phyloP scores from a whole-genome alignment of 2,797 vertebrate genomes.

The Sebastes cheni region DNA sequence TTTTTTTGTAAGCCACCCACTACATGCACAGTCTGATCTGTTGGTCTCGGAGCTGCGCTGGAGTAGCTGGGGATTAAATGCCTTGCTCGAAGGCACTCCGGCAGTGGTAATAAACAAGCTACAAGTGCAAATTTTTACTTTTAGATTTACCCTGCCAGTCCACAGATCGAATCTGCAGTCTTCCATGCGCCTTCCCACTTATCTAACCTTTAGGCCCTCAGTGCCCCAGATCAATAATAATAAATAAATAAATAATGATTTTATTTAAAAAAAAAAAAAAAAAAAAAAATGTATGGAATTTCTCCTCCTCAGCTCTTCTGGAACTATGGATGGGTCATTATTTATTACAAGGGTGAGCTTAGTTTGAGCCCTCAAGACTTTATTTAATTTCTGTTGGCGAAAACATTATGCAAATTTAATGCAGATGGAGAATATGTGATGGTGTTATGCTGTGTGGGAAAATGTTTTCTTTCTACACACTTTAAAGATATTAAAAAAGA shows the following conservation, averaged over 20 bases:
- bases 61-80: background rate
- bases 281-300: background rate
- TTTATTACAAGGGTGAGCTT: background rate
- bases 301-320: background rate
- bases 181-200: background rate
- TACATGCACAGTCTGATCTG: background rate
- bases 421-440: background rate
- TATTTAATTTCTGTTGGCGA: background rate
- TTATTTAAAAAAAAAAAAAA: background rate
- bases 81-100: background rate
- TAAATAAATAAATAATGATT: background rate
- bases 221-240: background rate
- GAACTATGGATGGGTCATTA: background rate
- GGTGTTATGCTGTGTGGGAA: background rate
- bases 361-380: background rate
- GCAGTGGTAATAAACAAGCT: background rate
- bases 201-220: background rate
- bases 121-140: background rate
- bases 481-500: background rate
- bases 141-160: background rate
- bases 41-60: background rate
- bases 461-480: background rate
- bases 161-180: conserved; percentile 1
- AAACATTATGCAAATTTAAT: conserved; percentile 3
- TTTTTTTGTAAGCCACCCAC: background rate